Conservation (phyloP, 2,113 vertebrate genomes). For the Tursiops truncatus region DNA sequence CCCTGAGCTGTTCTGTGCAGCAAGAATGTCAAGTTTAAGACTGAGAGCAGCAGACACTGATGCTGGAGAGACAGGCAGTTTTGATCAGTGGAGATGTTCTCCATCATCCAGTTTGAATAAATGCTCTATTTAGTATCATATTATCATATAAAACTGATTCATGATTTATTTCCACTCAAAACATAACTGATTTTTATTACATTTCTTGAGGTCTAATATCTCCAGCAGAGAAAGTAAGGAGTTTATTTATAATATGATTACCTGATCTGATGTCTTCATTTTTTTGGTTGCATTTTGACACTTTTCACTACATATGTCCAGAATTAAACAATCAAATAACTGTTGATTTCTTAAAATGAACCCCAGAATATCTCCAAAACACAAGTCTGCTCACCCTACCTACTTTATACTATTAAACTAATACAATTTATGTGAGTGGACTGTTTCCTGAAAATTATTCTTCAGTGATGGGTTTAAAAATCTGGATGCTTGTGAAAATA, state of each 20-base stretch:
- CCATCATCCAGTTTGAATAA: not conserved
- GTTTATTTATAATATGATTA: not conserved
- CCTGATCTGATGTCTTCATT: not conserved
- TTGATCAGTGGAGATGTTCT: not conserved
- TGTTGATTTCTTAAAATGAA: conserved; percentile 1
- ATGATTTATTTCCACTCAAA: not conserved
- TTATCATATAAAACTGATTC: not conserved
- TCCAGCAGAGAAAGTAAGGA: not conserved
- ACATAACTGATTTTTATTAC: not conserved
- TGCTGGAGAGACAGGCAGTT: not conserved
- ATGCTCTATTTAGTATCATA: not conserved
- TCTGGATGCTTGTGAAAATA: conserved; percentile 1
- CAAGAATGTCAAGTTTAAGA: not conserved
- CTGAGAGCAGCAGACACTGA: not conserved
- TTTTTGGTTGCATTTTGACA: not conserved
- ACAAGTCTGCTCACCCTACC: not conserved
- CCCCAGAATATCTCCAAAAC: not conserved
- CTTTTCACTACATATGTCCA: not conserved
- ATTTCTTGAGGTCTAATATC: not conserved
- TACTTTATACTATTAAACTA: not conserved
- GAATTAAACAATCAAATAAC: not conserved
- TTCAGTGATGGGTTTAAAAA: conserved; percentile 18
- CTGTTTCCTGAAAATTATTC: not conserved
- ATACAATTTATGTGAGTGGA: not conserved
- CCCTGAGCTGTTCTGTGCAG: fast-evolving